Evolutionary conservation across 2,888 invertebrate genomes (phyloP), one percentile per base, ranked within the genome.

Genomic region (Pilophorus perplexus): DNA sequence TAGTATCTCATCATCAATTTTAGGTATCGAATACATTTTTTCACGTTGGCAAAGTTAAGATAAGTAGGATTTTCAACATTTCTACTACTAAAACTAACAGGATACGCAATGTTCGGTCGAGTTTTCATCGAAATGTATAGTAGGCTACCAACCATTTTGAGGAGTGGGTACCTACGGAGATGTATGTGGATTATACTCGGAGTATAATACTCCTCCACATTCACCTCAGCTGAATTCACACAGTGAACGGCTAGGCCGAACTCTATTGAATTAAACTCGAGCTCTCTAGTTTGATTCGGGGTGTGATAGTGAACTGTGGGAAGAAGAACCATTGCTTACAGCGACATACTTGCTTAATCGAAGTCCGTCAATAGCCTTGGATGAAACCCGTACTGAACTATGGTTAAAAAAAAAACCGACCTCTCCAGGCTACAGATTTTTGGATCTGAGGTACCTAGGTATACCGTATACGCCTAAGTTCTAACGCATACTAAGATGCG

Each of bases 281-380:
- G 67, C 69, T 28, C 54, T 74, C 66, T 40, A 75, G 14, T 71
- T 71, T 64, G 73, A 75, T 23, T 70, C 72, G 1, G 46, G 65
- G 16, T 3, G 72, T n/a, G 6, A 38, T 12, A 74, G 73, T 68
- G 44, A 71, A 23, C 64, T 74, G 68, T 75, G 74, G 74, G 74
- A 73, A 48, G 74, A 76, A 69, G 76, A n/a, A n/a, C n/a, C 76
- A 27, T 59, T 72, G 2, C 38, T 64, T 10, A 68, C 68, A 33
- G 70, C 74, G 46, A 62, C 71, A 22, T 74, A 74, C 66, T 44
- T 74, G n/a, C 8, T 71, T 18, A 75, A 76, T 54, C 70, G 75
- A 74, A 67, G 66, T 54, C 70, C 70, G 22, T 71, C 70, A 16
- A 55, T 46, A 23, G 67, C 67, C 16, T 3, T 72, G 28, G 64